Base-by-base conservation (phyloP, 2,797 vertebrate genomes). In the Cossypha caffra region DNA sequence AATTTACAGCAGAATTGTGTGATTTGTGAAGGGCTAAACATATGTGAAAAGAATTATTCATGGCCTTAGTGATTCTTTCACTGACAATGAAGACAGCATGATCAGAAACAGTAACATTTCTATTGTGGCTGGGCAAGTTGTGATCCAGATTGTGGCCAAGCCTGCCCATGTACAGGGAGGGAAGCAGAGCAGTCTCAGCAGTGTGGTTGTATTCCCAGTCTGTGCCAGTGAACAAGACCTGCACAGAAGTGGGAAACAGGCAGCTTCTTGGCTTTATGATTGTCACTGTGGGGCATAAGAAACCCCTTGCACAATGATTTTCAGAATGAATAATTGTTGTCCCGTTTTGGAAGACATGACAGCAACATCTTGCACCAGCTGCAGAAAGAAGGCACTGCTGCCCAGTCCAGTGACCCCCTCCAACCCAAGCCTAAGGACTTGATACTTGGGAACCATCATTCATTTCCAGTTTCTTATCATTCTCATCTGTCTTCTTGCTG, bases 391-490 rank as follows among this genome's bases (percentile, higher is more conserved):
- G 25, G 23, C 26, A 9, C 24, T 77, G 72, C 57, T 48, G 9
- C 48, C 18, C 0, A 0, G 2, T 42, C 25, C 48, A 21, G 20
- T 9, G 2, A 35, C 84, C 12, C 3, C 51, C n/a, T 77, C 18
- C 43, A 42, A 0, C 35, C 50, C 15, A 64, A 37, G 13, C 16
- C 20, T 24, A 31, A 59, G 40, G 37, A 42, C 21, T 67, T 52
- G 31, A 19, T 40, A 28, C 31, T 43, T 69, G 76, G 47, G 23
- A 40, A 40, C 33, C 31, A 6, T 28, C n/a, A 13, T 58, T 92
- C 11, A 6, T 31, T 89, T 74, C 12, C 40, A 37, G 3, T 63
- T 68, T 57, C 42, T 72, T 79, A 8, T 8, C 21, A 14, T 68
- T 89, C 40, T 82, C 3, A 4, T 58, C 11, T 58, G 33, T 71